phyloP scores from a whole-genome alignment of 2,888 invertebrate genomes.

The Polietes domitor region DNA sequence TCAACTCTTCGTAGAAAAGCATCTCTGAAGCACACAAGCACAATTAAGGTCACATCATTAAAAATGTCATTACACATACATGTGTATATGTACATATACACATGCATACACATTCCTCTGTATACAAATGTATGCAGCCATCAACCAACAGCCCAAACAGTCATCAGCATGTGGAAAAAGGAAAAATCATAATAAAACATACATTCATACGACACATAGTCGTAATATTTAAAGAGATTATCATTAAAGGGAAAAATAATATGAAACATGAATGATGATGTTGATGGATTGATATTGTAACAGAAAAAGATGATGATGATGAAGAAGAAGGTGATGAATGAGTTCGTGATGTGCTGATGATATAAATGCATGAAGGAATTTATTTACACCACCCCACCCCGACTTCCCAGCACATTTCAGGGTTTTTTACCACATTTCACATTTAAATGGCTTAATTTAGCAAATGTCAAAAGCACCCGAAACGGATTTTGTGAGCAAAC shows the following conservation, averaged over 20 bases:
- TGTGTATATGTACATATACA: not conserved
- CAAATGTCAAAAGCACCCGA: conserved; percentile 1
- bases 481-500: not conserved
- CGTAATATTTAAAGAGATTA: not conserved
- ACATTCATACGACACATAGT: not conserved
- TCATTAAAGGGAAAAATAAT: not conserved
- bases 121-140: not conserved
- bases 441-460: not conserved
- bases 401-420: not conserved
- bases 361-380: not conserved
- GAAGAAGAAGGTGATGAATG: not conserved
- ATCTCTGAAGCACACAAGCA: not conserved
- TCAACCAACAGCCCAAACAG: no score
- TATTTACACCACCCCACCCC: not conserved
- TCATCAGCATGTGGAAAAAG: not conserved
- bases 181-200: not conserved
- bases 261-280: not conserved
- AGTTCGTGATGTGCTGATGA: not conserved
- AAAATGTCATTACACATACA: not conserved
- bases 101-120: not conserved
- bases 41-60: conserved; percentile 13
- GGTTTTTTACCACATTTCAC: not conserved
- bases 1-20: not conserved
- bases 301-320: not conserved
- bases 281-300: no score